Base-by-base conservation (phyloP, 2,113 vertebrate species). In the Thryonomys swinderianus region DNA sequence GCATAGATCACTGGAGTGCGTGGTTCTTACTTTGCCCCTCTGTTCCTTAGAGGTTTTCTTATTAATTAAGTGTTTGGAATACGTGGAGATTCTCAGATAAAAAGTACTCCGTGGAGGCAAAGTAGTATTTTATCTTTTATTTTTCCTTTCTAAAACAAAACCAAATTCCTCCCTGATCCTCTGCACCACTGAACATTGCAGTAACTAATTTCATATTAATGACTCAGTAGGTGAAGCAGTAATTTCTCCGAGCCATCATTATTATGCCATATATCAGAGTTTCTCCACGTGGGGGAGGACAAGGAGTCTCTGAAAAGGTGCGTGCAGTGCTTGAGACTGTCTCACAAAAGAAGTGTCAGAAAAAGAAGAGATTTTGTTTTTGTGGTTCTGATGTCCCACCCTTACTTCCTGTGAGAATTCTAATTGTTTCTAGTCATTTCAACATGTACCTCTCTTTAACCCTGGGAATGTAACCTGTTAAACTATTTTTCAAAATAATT, bases 121-220 rank as follows among this genome's bases (percentile, higher is more conserved):
- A 92, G 30, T 37, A 85, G 30, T 37, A 73, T 87, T 94, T 90
- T 84, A 85, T 37, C 67, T 89, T 87, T 40, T 30, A 45, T 32
- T 96, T 96, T 96, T 96, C 23, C 79, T 90, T 93, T 78, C 42
- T 86, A 88, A 95, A 96, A 96, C 88, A 95, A 94, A 93, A 94
- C 20, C 8, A 89, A 78, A 48, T 95, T 87, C 79, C 32, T 94
- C 73, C 93, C 78, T 37, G 21, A 69, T 95, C 61, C 37, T 93
- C 86, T 88, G 34, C 18, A 64, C 79, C 74, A 93, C 34, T 71
- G 91, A 93, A 85, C 53, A 32, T 88, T 92, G n/a, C n/a, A 66
- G 88, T 83, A 95, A 93, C 89, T 95, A 90, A 97, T 95, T 92
- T 95, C 85, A 73, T 91, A 93, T 90, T 95, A 96, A 94, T 93